Evolutionary conservation across 2,888 invertebrate genomes (phyloP).

Genomic region (Strigamia transsilvanica): DNA sequence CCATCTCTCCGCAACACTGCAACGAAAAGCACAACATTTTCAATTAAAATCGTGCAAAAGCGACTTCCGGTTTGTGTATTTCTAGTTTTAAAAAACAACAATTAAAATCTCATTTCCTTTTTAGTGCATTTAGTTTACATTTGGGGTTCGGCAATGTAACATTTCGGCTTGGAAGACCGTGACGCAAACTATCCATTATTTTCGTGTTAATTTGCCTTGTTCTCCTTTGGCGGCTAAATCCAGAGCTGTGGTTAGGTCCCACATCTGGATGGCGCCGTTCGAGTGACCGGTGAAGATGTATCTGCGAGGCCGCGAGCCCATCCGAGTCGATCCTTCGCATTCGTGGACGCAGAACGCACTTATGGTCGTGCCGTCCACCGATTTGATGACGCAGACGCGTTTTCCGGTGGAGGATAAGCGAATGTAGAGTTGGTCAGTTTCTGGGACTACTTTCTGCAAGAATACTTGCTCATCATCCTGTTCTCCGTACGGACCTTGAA

Average conservation of each 20-base stretch:
- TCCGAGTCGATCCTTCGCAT: conserved; percentile 93
- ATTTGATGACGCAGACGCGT: conserved; percentile 91
- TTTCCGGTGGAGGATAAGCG: conserved; percentile 94
- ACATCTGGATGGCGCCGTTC: conserved; percentile 94
- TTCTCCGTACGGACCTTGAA: conserved; percentile 90
- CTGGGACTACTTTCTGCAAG: conserved; percentile 96
- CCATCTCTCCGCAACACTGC: too few relatives aligned
- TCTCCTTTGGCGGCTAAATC: conserved; percentile 72
- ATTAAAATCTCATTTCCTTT: too few relatives aligned
- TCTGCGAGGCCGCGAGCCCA: conserved; percentile 86
- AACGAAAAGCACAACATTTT: too few relatives aligned
- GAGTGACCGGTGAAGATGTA: conserved; percentile 92
- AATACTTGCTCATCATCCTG: conserved; percentile 98
- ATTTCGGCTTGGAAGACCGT: background rate
- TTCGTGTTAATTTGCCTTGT: conserved; percentile 64
- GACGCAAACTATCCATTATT: background rate
- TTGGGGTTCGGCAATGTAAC: background rate
- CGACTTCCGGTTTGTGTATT: too few relatives aligned
- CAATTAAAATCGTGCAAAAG: too few relatives aligned
- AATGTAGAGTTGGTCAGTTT: conserved; percentile 93
- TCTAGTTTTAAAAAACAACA: too few relatives aligned
- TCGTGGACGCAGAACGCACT: conserved; percentile 97
- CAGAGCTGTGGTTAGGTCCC: conserved; percentile 96
- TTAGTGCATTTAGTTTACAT: background rate
- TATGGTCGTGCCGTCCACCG: conserved; percentile 92